These are phyloP conservation scores for Mythimna loreyi DNA, from an alignment of 2,888 invertebrate species.

Conservation along the genomic window DNA sequence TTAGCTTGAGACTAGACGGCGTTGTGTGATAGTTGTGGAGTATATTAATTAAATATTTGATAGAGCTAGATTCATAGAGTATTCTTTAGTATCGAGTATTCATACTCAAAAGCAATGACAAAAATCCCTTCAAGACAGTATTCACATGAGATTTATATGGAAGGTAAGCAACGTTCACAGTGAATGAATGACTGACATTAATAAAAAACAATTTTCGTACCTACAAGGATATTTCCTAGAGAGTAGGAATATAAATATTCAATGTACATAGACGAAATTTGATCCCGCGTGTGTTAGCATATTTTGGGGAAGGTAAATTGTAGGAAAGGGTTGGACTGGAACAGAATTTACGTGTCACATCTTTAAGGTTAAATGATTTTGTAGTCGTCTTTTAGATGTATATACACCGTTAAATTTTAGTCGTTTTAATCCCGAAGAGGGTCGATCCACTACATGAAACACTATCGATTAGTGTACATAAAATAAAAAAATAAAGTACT, in stretches of 20 bases:
- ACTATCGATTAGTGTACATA: too few species aligned
- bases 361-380: not conserved
- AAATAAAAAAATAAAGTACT: too few species aligned
- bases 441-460: too few species aligned
- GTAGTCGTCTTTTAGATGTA: not conserved
- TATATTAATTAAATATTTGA: too few species aligned
- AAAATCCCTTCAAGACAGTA: not conserved
- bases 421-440: too few species aligned
- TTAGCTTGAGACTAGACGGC: too few species aligned
- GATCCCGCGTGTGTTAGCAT: slow-evolving; percentile 21
- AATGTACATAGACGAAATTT: slow-evolving; percentile 35
- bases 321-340: slow-evolving; percentile 4
- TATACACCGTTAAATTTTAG: too few species aligned
- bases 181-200: slow-evolving; percentile 37
- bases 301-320: slow-evolving; percentile 20
- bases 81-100: too few species aligned
- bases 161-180: slow-evolving; percentile 7
- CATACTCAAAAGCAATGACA: too few species aligned
- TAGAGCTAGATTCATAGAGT: too few species aligned
- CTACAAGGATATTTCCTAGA: slow-evolving; percentile 13
- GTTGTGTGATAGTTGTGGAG: too few species aligned
- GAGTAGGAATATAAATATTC: slow-evolving; percentile 36
- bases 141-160: not conserved
- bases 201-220: slow-evolving; percentile 43
- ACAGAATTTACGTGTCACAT: not conserved